Conservation (phyloP, 2,797 vertebrate genomes). For the Synaphobranchus kaupii region DNA sequence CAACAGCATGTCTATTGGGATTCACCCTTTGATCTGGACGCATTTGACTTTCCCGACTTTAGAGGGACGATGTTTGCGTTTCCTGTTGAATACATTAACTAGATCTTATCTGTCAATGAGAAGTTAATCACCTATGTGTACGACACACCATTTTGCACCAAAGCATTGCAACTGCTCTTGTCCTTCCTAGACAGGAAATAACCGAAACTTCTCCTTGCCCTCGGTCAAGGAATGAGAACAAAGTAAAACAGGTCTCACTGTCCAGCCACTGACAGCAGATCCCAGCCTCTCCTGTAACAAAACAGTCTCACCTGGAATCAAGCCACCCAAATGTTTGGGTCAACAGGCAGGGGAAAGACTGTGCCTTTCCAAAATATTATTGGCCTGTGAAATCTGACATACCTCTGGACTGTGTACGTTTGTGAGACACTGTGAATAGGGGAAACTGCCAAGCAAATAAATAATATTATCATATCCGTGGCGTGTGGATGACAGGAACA, state of each 20-base stretch:
- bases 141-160: background rate
- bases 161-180: background rate
- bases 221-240: background rate
- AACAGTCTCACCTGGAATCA: constrained; percentile 16
- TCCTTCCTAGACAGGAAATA: background rate
- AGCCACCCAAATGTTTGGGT: constrained; percentile 19
- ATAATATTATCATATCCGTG: constrained; percentile 38
- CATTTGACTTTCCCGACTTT: background rate
- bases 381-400: constrained; percentile 58
- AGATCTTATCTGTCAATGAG: background rate
- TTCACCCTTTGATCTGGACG: constrained; percentile 1
- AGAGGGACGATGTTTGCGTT: background rate
- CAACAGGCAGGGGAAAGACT: constrained; percentile 19
- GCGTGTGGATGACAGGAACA: background rate
- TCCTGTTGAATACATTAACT: background rate
- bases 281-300: background rate
- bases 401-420: constrained; percentile 54
- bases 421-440: constrained; percentile 48
- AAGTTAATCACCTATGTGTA: background rate
- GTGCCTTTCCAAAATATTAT: constrained; percentile 34
- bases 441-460: constrained; percentile 46
- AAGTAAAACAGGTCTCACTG: background rate
- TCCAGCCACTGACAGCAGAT: background rate
- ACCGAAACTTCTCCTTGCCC: background rate
- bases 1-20: background rate